Evolutionary conservation across 1,140 invertebrate species (phyloP).

Genomic region (Limonius californicus): DNA sequence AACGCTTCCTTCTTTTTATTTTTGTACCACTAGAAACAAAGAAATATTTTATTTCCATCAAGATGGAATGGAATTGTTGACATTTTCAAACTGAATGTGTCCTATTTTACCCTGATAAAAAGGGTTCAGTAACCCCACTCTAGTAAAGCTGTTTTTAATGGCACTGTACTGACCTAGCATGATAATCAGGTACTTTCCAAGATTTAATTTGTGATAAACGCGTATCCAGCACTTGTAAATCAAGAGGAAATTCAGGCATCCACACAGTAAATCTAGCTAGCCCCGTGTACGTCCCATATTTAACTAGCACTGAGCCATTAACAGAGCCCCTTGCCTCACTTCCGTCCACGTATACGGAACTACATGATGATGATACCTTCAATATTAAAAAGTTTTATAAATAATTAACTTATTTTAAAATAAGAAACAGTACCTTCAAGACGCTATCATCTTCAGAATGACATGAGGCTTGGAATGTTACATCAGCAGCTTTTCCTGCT

Average conservation of each 20-base stretch:
- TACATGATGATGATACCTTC: slow-evolving; percentile 93
- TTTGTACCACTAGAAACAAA: slow-evolving; percentile 36
- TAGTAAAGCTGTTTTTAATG: too few relatives aligned
- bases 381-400: not conserved
- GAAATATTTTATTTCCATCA: too few relatives aligned
- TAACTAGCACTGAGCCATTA: slow-evolving; percentile 90
- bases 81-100: too few relatives aligned
- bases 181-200: slow-evolving; percentile 80
- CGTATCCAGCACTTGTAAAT: slow-evolving; percentile 83
- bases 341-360: slow-evolving; percentile 94
- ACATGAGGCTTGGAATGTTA: slow-evolving; percentile 93
- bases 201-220: slow-evolving; percentile 88
- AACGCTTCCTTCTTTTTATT: slow-evolving; percentile 54
- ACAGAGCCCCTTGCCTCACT: slow-evolving; percentile 92
- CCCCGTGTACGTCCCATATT: slow-evolving; percentile 89
- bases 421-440: slow-evolving; percentile 71
- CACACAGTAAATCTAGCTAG: slow-evolving; percentile 88
- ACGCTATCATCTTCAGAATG: slow-evolving; percentile 93
- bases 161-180: slow-evolving; percentile 47
- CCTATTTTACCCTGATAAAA: too few relatives aligned
- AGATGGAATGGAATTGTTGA: too few relatives aligned
- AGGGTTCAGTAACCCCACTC: too few relatives aligned
- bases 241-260: slow-evolving; percentile 93
- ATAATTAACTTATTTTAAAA: not conserved
- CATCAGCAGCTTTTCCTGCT: slow-evolving; percentile 89